These are phyloP conservation scores for Amazonetta brasiliensis DNA, from an alignment of 2,797 vertebrate genomes.

Conservation along the genomic window DNA sequence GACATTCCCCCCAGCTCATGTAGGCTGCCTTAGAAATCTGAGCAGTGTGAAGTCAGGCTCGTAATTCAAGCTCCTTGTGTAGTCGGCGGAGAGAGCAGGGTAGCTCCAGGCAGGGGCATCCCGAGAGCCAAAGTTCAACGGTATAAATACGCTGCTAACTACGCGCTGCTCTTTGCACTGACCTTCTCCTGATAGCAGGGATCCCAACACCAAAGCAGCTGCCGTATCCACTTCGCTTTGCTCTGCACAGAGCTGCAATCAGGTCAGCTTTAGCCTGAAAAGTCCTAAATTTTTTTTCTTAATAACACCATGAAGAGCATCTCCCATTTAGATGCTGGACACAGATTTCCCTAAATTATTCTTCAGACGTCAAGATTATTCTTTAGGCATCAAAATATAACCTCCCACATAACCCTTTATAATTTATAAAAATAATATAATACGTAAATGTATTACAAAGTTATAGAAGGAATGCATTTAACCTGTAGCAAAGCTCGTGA, in stretches of 20 bases:
- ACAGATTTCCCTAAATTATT: not conserved
- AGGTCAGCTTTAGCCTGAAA: not conserved
- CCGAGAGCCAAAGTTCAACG: not conserved
- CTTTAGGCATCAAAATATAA: not conserved
- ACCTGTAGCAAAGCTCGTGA: not conserved
- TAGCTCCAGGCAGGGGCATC: not conserved
- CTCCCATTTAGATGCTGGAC: not conserved
- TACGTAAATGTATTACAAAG: too few relatives aligned
- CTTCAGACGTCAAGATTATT: not conserved
- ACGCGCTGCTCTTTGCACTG: not conserved
- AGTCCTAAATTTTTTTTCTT: too few relatives aligned
- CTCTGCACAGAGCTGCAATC: not conserved
- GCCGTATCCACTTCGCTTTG: rapidly evolving
- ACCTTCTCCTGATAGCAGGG: not conserved
- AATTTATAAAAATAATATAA: too few relatives aligned
- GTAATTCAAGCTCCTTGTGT: not conserved
- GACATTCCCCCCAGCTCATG: not conserved
- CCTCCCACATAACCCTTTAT: not conserved
- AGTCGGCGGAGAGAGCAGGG: not conserved
- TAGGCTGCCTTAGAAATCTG: not conserved
- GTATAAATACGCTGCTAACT: not conserved
- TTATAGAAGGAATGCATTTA: not conserved
- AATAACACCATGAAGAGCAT: not conserved
- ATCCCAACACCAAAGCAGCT: not conserved
- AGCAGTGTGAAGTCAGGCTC: rapidly evolving